phyloP scores from a whole-genome alignment of 1,140 invertebrate species.

The Nomia melanderi region DNA sequence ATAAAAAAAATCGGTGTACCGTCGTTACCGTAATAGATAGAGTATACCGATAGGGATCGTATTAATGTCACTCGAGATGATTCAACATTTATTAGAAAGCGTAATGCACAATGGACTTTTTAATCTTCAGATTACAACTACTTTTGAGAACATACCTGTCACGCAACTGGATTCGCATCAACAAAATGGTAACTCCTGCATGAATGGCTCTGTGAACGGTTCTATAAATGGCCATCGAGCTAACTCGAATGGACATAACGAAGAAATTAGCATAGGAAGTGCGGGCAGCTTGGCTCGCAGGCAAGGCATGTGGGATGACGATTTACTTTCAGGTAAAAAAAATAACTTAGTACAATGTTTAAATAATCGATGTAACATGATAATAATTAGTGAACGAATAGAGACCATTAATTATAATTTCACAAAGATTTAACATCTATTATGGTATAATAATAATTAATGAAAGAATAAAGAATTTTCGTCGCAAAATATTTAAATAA shows the following conservation, averaged over 20 bases:
- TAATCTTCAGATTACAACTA: conserved; percentile 84
- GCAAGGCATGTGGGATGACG: conserved; percentile 83
- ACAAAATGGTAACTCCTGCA: conserved; percentile 67
- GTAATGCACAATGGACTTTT: background rate
- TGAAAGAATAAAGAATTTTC: no score
- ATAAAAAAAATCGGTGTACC: background rate
- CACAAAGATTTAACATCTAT: no score
- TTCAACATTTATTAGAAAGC: background rate
- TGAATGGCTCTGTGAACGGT: conserved; percentile 66
- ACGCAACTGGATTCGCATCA: conserved; percentile 72
- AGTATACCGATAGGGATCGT: background rate
- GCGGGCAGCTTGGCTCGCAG: conserved; percentile 87
- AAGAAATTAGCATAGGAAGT: conserved; percentile 89
- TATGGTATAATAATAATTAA: background rate
- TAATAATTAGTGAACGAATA: no score
- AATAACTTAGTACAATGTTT: background rate
- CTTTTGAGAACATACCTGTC: conserved; percentile 81
- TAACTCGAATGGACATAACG: conserved; percentile 77
- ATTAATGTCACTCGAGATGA: background rate
- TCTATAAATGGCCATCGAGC: conserved; percentile 67
- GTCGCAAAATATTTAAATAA: no score
- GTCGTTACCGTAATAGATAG: background rate
- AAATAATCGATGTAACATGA: background rate
- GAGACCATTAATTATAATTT: no score
- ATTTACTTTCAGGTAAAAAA: conserved; percentile 81